Conservation (phyloP, 2,113 vertebrate species). For the Oreochromis tanganicae region DNA sequence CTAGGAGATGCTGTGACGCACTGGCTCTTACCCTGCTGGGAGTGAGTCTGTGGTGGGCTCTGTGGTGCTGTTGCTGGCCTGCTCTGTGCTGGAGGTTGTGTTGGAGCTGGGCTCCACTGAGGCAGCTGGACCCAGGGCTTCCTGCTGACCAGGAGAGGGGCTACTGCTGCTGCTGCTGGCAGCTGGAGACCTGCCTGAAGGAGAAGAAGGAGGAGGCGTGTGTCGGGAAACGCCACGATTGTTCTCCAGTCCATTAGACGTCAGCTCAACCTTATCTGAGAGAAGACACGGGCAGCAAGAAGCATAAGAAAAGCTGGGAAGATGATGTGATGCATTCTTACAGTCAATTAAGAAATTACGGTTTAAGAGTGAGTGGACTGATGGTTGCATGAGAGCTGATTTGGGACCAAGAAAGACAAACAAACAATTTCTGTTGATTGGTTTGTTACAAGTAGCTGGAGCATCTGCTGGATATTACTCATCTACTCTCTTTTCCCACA, state of each 20-base stretch:
- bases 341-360: neutral
- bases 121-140: neutral
- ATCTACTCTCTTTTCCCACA: neutral
- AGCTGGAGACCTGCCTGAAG: constrained; percentile 17
- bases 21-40: constrained; percentile 80
- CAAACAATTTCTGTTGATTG: neutral
- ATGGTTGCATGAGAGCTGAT: neutral
- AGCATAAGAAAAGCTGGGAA: neutral
- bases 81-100: constrained; percentile 34
- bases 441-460: fast-evolving
- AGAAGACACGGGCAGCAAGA: neutral
- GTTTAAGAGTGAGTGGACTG: neutral
- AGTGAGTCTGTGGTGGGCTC: constrained; percentile 75
- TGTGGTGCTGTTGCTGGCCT: constrained; percentile 23
- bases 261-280: constrained; percentile 78
- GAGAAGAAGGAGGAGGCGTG: constrained; percentile 45
- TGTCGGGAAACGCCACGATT: constrained; percentile 50
- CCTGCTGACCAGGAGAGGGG: constrained; percentile 47
- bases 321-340: neutral
- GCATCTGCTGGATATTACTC: neutral
- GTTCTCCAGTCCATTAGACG: constrained; percentile 54
- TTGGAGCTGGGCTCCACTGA: constrained; percentile 39
- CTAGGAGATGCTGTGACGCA: neutral
- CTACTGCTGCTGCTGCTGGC: neutral
- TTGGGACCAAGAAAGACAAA: neutral